A percentile compares a stretch with the other conserved stretches of the same genome.
Conservation (phyloP, 2,113 vertebrate genomes). For the Drymodes brunneopygia region DNA sequence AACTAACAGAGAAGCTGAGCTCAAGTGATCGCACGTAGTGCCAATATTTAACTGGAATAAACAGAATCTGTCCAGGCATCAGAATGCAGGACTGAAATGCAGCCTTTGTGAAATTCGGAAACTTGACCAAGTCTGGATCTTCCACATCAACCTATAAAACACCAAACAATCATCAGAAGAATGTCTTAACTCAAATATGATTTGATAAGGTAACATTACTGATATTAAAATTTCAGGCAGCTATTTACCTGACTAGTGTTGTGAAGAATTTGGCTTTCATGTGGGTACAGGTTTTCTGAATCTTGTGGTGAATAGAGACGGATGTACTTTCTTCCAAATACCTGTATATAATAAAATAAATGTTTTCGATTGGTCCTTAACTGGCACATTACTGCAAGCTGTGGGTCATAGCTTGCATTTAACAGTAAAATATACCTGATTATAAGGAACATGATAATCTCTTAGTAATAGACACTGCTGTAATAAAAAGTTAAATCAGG, state of each 20-base stretch:
- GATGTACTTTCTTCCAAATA: slow-evolving; percentile 92
- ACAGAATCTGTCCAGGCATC: slow-evolving; percentile 87
- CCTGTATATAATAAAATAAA: slow-evolving; percentile 65
- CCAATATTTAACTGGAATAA: slow-evolving; percentile 89
- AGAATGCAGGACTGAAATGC: slow-evolving; percentile 84
- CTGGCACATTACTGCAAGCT: background rate
- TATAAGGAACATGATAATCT: background rate
- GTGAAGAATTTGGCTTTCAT: slow-evolving; percentile 86
- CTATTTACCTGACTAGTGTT: slow-evolving; percentile 93
- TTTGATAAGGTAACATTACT: background rate
- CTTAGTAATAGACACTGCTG: background rate
- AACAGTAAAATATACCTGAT: background rate
- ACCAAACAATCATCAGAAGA: background rate
- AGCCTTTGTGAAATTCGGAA: slow-evolving; percentile 84
- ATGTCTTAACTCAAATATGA: background rate
- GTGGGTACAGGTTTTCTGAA: slow-evolving; percentile 85
- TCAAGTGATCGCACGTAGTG: slow-evolving; percentile 90
- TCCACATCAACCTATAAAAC: slow-evolving; percentile 87
- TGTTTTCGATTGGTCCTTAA: background rate
- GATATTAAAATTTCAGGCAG: background rate
- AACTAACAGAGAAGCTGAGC: slow-evolving; percentile 94
- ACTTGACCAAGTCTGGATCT: slow-evolving; percentile 79
- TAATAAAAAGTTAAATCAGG: background rate
- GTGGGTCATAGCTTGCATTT: background rate
- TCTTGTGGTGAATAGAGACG: slow-evolving; percentile 83